These are phyloP conservation scores for Lepidurus arcticus DNA, from an alignment of 1,140 invertebrate species.

Conservation along the genomic window DNA sequence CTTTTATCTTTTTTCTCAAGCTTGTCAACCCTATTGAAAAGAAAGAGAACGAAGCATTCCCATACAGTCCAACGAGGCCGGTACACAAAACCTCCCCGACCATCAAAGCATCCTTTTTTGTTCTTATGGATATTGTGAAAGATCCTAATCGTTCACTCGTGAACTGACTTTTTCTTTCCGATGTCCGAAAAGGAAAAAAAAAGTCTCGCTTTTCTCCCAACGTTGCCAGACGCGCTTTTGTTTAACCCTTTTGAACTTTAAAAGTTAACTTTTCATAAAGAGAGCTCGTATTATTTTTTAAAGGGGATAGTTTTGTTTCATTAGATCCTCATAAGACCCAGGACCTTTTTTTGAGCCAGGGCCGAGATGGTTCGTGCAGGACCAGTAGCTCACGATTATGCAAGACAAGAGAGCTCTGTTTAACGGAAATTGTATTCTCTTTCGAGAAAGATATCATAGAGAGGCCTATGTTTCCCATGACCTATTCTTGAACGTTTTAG, in stretches of 20 bases:
- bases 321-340: not conserved
- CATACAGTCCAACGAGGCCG: not conserved
- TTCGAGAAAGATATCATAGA: not conserved
- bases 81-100: not conserved
- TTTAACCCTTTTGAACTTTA: constrained; percentile 1
- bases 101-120: not conserved
- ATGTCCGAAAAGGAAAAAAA: too few relatives aligned
- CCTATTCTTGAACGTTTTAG: not conserved
- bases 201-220: too few relatives aligned
- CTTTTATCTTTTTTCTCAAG: constrained; percentile 7
- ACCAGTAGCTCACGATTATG: constrained; percentile 4
- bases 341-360: not conserved
- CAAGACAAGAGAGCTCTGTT: not conserved
- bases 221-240: not conserved
- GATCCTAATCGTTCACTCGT: not conserved
- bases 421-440: not conserved
- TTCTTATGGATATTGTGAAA: not conserved
- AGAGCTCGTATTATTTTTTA: not conserved
- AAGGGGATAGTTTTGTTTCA: not conserved
- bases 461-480: constrained; percentile 13
- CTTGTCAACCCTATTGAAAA: not conserved
- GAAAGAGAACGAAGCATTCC: not conserved
- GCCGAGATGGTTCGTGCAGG: not conserved
- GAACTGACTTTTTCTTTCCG: not conserved
- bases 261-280: not conserved